These are phyloP conservation scores for Xiphydria camelus DNA, from an alignment of 2,888 invertebrate species.

Conservation along the genomic window DNA sequence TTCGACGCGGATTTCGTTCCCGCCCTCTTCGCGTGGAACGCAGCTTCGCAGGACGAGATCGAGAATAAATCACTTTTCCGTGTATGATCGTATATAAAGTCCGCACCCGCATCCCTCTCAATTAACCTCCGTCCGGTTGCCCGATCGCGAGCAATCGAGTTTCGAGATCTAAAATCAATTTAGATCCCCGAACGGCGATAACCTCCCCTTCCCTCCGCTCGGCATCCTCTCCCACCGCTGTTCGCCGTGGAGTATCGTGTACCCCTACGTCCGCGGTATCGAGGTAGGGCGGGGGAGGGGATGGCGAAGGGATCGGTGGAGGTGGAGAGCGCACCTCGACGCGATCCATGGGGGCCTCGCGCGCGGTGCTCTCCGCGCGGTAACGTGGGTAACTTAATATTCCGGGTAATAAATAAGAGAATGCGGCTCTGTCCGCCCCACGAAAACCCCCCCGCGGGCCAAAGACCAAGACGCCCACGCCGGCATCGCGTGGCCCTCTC, in stretches of 20 bases:
- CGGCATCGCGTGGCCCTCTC: conserved; percentile 28
- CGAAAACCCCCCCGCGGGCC: conserved; percentile 43
- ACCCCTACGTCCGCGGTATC: neutral
- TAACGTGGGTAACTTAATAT: conserved; percentile 53
- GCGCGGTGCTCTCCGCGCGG: conserved; percentile 22
- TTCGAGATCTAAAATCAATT: conserved; percentile 48
- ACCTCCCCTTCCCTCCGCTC: conserved; percentile 10
- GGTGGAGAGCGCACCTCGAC: too few relatives aligned
- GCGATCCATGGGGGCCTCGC: conserved; percentile 35
- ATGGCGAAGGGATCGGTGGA: too few relatives aligned
- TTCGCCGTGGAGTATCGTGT: neutral
- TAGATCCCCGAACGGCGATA: conserved; percentile 42
- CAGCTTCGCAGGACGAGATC: too few relatives aligned
- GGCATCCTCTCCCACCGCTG: neutral
- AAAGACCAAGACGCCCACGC: conserved; percentile 23
- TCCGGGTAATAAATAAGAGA: conserved; percentile 53
- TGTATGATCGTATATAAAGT: too few relatives aligned
- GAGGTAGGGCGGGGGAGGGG: neutral
- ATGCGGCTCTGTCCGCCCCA: conserved; percentile 50
- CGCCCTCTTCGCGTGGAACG: too few relatives aligned
- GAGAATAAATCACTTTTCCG: conserved; percentile 14
- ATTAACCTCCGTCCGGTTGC: conserved; percentile 40
- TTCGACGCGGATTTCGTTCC: too few relatives aligned
- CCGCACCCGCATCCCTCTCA: conserved; percentile 41
- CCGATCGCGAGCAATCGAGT: conserved; percentile 39